A percentile compares a stretch with the other conserved stretches of the same genome.
phyloP scores from a whole-genome alignment of 2,797 vertebrate genomes.

The Molossus alvarezi region DNA sequence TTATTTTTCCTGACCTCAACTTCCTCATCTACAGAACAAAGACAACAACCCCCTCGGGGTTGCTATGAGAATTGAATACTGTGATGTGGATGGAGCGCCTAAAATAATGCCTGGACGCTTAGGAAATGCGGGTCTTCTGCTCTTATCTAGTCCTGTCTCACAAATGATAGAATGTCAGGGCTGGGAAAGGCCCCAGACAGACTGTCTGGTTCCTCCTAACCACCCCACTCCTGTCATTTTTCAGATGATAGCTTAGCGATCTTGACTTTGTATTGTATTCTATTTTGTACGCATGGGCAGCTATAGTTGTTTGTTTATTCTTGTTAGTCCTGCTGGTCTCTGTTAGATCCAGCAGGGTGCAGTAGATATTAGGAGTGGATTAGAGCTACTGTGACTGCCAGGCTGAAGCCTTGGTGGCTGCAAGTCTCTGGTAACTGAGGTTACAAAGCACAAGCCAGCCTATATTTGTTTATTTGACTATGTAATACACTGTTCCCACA shows the following conservation, averaged over 20 bases:
- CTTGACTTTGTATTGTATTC: background rate
- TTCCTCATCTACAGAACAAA: constrained; percentile 47
- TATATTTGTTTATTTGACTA: background rate
- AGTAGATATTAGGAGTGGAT: background rate
- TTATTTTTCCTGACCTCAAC: constrained; percentile 60
- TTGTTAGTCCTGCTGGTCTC: background rate
- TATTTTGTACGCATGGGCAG: background rate
- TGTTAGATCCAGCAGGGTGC: background rate
- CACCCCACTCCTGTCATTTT: background rate
- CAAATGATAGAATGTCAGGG: background rate
- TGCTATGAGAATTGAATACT: constrained; percentile 54
- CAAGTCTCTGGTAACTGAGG: background rate
- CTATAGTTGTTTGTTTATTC: background rate
- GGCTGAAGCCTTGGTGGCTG: background rate
- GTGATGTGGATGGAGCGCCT: background rate
- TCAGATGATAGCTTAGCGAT: background rate
- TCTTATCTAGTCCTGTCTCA: constrained; percentile 1
- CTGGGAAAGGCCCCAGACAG: background rate
- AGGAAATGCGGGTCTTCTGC: background rate
- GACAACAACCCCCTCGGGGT: background rate
- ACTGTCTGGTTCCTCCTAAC: background rate
- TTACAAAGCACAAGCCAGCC: background rate
- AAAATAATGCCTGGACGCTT: background rate
- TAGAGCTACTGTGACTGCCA: background rate
- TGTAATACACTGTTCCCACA: background rate